phyloP scores from a whole-genome alignment of 2,888 invertebrate genomes.

The Therioaphis trifolii region DNA sequence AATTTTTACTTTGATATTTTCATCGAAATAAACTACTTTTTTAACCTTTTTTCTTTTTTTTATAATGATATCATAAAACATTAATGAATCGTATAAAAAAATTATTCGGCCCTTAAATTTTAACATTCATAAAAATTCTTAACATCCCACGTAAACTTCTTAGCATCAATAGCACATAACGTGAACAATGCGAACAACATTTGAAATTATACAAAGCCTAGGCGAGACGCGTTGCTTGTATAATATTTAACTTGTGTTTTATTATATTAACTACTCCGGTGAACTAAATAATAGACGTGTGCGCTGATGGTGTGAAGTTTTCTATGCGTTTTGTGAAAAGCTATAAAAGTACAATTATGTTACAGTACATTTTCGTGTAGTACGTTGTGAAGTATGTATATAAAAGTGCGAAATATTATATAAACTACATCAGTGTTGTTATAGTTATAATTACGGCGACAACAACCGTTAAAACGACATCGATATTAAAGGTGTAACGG shows the following conservation, averaged over 20 bases:
- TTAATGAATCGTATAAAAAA: too few relatives aligned
- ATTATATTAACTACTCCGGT: conserved; percentile 17
- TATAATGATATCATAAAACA: too few relatives aligned
- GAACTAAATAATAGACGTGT: conserved; percentile 31
- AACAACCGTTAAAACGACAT: conserved; percentile 35
- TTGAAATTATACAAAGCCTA: neutral
- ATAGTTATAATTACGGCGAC: conserved; percentile 32
- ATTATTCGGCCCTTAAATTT: neutral
- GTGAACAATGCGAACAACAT: neutral
- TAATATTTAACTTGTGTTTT: neutral
- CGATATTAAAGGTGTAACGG: neutral
- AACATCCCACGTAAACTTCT: conserved; percentile 20
- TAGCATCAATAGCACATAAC: neutral
- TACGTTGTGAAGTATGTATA: neutral
- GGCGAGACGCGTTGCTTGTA: neutral
- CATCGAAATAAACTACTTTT: too few relatives aligned
- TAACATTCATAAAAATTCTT: conserved; percentile 25
- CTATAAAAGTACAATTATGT: conserved; percentile 13
- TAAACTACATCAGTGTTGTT: conserved; percentile 16
- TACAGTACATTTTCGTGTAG: conserved; percentile 46
- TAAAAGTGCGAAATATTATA: neutral
- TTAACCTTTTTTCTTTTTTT: too few relatives aligned
- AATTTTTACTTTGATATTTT: too few relatives aligned
- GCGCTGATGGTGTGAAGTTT: conserved; percentile 16
- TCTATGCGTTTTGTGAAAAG: conserved; percentile 54